Conservation (phyloP, 2,888 invertebrate genomes). For the Alloplasta piceator region DNA sequence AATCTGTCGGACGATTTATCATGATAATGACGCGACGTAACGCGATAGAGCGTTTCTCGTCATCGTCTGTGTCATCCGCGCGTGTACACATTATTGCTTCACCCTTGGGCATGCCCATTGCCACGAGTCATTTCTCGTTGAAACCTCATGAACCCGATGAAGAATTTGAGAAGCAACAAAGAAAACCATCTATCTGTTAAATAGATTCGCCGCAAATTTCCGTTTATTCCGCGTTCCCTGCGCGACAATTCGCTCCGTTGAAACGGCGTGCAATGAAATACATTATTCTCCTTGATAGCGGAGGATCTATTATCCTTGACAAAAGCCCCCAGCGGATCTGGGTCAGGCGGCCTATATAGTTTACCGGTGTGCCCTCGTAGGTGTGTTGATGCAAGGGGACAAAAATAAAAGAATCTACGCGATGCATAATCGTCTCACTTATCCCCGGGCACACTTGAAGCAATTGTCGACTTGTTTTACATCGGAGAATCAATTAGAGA, state of each 20-base stretch:
- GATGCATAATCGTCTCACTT: constrained; percentile 25
- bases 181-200: too few species aligned
- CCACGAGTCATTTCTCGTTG: too few species aligned
- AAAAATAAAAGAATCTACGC: constrained; percentile 26
- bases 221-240: not conserved
- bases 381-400: not conserved
- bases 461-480: not conserved
- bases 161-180: too few species aligned
- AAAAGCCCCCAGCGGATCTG: constrained; percentile 40
- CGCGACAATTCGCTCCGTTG: not conserved
- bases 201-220: too few species aligned
- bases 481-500: not conserved
- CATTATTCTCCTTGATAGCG: constrained; percentile 1
- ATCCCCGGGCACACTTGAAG: not conserved
- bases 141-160: too few species aligned
- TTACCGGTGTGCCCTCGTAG: not conserved
- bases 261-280: constrained; percentile 15
- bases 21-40: constrained; percentile 48
- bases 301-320: constrained; percentile 39
- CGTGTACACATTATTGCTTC: not conserved
- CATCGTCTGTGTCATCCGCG: constrained; percentile 12
- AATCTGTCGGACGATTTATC: constrained; percentile 58
- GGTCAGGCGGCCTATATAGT: constrained; percentile 25
- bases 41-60: constrained; percentile 30
- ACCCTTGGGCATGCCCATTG: too few species aligned